Base-by-base conservation (phyloP, 2,113 vertebrate species). In the Cololabis saira region DNA sequence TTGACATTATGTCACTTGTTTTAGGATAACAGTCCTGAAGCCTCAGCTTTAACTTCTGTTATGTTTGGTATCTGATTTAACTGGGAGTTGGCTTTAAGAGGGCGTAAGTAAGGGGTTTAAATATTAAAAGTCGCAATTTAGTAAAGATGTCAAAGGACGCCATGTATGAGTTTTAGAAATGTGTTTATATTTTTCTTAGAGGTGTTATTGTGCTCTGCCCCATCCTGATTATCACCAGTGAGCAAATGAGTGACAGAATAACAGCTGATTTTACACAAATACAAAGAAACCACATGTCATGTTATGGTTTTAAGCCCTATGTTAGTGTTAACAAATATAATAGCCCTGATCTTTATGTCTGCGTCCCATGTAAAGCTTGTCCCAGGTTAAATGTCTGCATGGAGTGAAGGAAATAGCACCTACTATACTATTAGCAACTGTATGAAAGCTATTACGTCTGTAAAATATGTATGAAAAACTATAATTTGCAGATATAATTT, bases 401-500 rank as follows among this genome's bases (percentile, higher is more conserved):
- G 19, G 12, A 3, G 24, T 50, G 2, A 15, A 15, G 30, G 8
- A 22, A 47, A 37, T 13, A 5, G 5, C 9, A 11, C 2, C 1
- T 19, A 41, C 30, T 21, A 8, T 1, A 19, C 14, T 17, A 1
- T 21, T 8, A 17, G 73, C 12, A 37, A 0, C n/a, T n/a, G n/a
- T n/a, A n/a, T n/a, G n/a, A n/a, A n/a, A 27, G 55, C 2, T 0
- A 5, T 49, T 22, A 44, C 0, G 63, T 12, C 17, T 5, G 0
- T 30, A 49, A 27, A 22, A 43, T 74, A 22, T 53, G 30, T 16
- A 24, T 67, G 21, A 69, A 69, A 64, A 53, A 4, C 43, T 66
- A 56, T 55, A 22, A 60, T 83, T 77, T 67, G 37, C 55, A 73
- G 43, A 67, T 47, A 64, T 60, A 1, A 61, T 71, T 78, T 84